Base-by-base conservation (phyloP, 2,888 invertebrate species). In the Clepsis dumicolana region DNA sequence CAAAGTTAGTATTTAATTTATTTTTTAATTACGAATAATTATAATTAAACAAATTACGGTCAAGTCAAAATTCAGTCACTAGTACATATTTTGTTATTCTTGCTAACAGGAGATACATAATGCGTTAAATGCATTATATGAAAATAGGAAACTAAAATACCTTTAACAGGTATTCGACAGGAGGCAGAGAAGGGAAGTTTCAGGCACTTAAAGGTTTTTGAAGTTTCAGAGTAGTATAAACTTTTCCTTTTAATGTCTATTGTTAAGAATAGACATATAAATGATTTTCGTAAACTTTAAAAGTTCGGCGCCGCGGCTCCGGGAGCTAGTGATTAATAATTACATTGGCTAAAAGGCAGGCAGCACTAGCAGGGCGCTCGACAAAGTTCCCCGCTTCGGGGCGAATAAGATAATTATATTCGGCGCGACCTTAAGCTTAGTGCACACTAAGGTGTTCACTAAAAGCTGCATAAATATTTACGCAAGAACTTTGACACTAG, bases 331-430 rank as follows among this genome's bases (percentile, higher is more conserved):
- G 59, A 64, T 57, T 68, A 64, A 68, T 64, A 68, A 64, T 59
- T 64, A 64, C 68, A 32, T 64, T 29, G 59, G 59, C 52, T 64
- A 59, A 64, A 68, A 68, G 57, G 63, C 57, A 68, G 62, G 62
- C 35, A 66, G 63, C 63, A 62, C 68, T 32, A 59, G 18, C 48
- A 59, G 63, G 25, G 59, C 57, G 50, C 44, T 12, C 59, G 64
- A 53, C 63, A 64, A 64, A 68, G 68, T 68, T 68, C 50, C 44
- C 16, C 56, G 56, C 67, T 56, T 18, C 62, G 38, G 38, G 38
- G 64, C 68, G 64, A 68, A 68, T 59, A 53, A 68, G 63, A 64
- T 68, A 68, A 68, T 68, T 68, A 68, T 68, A 64, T 68, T 64
- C 64, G 41, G 44, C 29, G 41, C 64, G 53, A 68, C 57, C 52